A percentile compares a stretch with the other conserved stretches of the same genome.
Evolutionary conservation across 2,888 invertebrate species (phyloP).

Genomic region (Germaria angustata): DNA sequence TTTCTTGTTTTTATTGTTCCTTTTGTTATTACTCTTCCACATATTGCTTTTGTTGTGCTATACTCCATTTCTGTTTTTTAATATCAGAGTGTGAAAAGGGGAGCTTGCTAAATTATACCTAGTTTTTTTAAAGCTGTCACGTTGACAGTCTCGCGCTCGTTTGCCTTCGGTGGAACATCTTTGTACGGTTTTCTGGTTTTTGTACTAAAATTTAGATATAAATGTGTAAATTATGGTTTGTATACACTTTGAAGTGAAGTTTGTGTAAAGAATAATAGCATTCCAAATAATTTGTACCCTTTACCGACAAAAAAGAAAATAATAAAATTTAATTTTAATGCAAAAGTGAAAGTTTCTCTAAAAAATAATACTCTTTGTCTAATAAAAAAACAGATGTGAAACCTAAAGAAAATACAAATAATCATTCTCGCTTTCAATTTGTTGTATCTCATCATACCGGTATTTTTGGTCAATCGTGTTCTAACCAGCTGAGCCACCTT

Average conservation of each 20-base stretch:
- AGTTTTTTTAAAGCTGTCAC: constrained; percentile 61
- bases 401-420: neutral
- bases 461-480: constrained; percentile 41
- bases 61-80: constrained; percentile 30
- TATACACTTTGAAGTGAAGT: neutral
- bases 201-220: neutral
- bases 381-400: constrained; percentile 14
- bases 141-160: constrained; percentile 66
- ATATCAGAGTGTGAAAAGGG: constrained; percentile 31
- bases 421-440: constrained; percentile 9
- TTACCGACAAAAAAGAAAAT: neutral
- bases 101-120: constrained; percentile 38
- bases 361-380: neutral
- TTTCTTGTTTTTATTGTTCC: neutral
- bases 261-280: neutral
- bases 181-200: constrained; percentile 16
- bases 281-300: neutral
- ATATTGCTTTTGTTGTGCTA: constrained; percentile 17
- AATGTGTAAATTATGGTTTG: neutral
- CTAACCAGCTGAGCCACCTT: constrained; percentile 60
- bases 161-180: constrained; percentile 55
- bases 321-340: neutral
- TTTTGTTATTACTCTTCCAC: constrained; percentile 1
- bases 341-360: constrained; percentile 24
- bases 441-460: constrained; percentile 51